A percentile compares a stretch with the other conserved stretches of the same genome.
phyloP scores from a whole-genome alignment of 2,113 vertebrate genomes.

The Engystomops pustulosus region DNA sequence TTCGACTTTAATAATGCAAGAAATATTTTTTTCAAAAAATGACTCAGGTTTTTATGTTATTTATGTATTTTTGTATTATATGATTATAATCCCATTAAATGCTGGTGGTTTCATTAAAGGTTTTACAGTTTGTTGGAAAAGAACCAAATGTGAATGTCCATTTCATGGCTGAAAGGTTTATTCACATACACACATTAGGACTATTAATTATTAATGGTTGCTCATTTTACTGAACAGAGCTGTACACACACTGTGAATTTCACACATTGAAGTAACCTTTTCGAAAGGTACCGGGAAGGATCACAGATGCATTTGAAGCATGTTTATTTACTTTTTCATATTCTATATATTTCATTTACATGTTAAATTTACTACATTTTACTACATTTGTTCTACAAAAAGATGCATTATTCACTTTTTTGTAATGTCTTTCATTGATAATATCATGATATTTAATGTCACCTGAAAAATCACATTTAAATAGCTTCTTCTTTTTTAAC shows the following conservation, averaged over 20 bases:
- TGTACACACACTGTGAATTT: constrained; percentile 31
- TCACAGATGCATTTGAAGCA: neutral
- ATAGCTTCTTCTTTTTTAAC: no score
- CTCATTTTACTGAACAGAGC: constrained; percentile 48
- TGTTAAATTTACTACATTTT: no score
- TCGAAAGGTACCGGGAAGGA: neutral
- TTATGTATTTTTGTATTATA: neutral
- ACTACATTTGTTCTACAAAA: no score
- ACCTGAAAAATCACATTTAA: no score
- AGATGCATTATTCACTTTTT: no score
- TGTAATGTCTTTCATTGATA: no score
- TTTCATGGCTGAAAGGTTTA: constrained; percentile 48
- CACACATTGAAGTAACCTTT: constrained; percentile 14
- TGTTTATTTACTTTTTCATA: neutral
- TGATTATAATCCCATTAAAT: constrained; percentile 4
- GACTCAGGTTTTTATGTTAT: no score
- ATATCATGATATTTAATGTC: no score
- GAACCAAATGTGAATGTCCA: constrained; percentile 42
- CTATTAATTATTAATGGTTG: constrained; percentile 43
- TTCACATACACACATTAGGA: constrained; percentile 42
- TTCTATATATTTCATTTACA: no score
- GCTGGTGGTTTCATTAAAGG: neutral
- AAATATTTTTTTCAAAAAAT: neutral
- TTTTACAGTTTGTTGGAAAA: constrained; percentile 9
- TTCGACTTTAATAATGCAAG: neutral